These are phyloP conservation scores for Porites australiensis DNA, from an alignment of 64 coral and sea anemone genomes.

Conservation along the genomic window DNA sequence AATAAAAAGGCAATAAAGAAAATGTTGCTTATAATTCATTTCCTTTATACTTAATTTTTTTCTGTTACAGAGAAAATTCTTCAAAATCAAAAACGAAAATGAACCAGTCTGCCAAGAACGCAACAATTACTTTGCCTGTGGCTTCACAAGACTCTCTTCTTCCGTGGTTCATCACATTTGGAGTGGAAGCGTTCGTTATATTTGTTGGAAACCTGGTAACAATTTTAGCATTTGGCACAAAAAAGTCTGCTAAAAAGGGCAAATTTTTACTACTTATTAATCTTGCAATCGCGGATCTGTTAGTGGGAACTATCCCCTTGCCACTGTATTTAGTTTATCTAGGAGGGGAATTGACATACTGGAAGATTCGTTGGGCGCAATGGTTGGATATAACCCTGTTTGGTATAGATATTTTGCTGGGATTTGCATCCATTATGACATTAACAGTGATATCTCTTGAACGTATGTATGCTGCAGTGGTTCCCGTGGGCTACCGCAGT, in stretches of 20 bases:
- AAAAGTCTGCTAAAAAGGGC: conserved; percentile 14
- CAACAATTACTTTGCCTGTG: background rate
- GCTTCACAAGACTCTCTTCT: background rate
- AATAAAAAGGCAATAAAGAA: background rate
- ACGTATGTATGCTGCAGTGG: conserved; percentile 49
- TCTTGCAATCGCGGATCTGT: conserved; percentile 44
- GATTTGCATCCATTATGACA: conserved; percentile 50
- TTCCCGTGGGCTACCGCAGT: conserved; percentile 43
- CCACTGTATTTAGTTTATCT: conserved; percentile 38
- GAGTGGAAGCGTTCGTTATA: conserved; percentile 41
- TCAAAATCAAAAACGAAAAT: conserved; percentile 7
- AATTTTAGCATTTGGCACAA: conserved; percentile 47
- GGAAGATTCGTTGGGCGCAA: background rate
- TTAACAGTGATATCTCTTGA: conserved; percentile 68
- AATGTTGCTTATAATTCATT: background rate
- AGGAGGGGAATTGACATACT: background rate
- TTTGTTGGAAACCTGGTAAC: conserved; percentile 52
- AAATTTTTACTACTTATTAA: conserved; percentile 51
- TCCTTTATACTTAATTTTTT: background rate
- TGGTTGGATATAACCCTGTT: conserved; percentile 9
- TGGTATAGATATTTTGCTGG: conserved; percentile 26
- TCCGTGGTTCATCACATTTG: conserved; percentile 48
- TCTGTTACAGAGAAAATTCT: background rate
- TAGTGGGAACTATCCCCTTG: conserved; percentile 33
- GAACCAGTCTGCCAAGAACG: background rate